Evolutionary conservation across 2,113 vertebrate species (phyloP).

Genomic region (Australoheros scitulus): DNA sequence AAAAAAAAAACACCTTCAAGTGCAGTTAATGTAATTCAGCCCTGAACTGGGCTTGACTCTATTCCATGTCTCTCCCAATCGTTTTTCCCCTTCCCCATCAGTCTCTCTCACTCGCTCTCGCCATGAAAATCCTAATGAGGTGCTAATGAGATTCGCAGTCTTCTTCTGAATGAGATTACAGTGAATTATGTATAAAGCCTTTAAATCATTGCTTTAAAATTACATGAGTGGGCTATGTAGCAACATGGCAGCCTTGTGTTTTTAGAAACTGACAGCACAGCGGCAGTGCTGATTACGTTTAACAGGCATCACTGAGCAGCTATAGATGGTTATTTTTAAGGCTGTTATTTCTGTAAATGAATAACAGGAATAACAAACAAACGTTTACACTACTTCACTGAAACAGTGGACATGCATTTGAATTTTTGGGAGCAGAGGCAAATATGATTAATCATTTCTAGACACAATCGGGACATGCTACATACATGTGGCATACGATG

Average conservation of each 20-base stretch:
- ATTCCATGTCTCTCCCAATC: background rate
- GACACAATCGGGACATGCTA: background rate
- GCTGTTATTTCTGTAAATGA: background rate
- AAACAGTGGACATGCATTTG: background rate
- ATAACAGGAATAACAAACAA: background rate
- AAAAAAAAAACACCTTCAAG: background rate
- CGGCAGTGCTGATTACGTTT: background rate
- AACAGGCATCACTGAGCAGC: background rate
- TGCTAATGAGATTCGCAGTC: slow-evolving; percentile 36
- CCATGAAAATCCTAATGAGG: slow-evolving; percentile 37
- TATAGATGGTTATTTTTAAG: background rate
- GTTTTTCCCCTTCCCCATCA: background rate
- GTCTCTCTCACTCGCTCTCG: background rate
- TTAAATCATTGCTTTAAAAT: slow-evolving; percentile 45
- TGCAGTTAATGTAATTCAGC: background rate
- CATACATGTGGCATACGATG: background rate
- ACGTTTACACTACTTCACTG: background rate
- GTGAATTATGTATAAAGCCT: slow-evolving; percentile 50
- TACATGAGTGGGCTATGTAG: slow-evolving; percentile 18
- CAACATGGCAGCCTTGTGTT: slow-evolving; percentile 21
- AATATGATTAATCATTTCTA: background rate
- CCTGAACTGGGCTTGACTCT: background rate
- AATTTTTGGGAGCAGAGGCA: background rate
- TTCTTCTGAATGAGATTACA: slow-evolving; percentile 39
- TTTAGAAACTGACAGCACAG: background rate